Conservation (phyloP, 92 coral and sea anemone species). For the Anthopleura xanthogrammica region DNA sequence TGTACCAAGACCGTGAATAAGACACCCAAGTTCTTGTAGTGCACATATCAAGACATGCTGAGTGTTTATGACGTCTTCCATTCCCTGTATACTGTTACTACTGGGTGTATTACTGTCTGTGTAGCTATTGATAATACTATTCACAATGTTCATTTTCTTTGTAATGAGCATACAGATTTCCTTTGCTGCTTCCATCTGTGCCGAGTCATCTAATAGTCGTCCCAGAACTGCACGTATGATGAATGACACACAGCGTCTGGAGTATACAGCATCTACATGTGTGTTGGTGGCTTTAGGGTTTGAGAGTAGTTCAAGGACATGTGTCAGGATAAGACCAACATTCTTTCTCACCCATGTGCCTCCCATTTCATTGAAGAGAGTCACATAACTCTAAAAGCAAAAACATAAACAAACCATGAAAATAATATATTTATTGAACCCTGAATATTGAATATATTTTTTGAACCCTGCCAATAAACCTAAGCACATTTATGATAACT, state of each 20-base stretch:
- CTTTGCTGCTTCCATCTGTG: conserved; percentile 95
- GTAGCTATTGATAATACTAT: conserved; percentile 62
- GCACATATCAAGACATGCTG: conserved; percentile 97
- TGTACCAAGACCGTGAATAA: conserved; percentile 89
- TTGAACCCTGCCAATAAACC: too few species aligned
- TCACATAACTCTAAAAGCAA: conserved; percentile 78
- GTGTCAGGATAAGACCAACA: conserved; percentile 77
- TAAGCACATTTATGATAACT: too few species aligned
- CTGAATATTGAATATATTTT: background rate
- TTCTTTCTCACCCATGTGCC: conserved; percentile 94
- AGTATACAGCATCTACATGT: conserved; percentile 98
- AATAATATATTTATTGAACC: background rate
- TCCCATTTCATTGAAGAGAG: conserved; percentile 93
- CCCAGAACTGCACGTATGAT: conserved; percentile 88
- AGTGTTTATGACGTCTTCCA: conserved; percentile 89
- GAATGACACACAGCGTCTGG: conserved; percentile 93
- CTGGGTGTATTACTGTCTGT: conserved; percentile 49
- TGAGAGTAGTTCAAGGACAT: conserved; percentile 88
- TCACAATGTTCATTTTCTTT: conserved; percentile 85
- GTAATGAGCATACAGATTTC: conserved; percentile 85
- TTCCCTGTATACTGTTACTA: conserved; percentile 60
- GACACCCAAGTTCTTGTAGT: conserved; percentile 91
- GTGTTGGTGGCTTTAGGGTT: conserved; percentile 95
- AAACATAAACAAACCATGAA: background rate
- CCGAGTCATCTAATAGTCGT: conserved; percentile 88